Base-by-base conservation (phyloP, 2,113 vertebrate species). In the Callopanchax toddi region DNA sequence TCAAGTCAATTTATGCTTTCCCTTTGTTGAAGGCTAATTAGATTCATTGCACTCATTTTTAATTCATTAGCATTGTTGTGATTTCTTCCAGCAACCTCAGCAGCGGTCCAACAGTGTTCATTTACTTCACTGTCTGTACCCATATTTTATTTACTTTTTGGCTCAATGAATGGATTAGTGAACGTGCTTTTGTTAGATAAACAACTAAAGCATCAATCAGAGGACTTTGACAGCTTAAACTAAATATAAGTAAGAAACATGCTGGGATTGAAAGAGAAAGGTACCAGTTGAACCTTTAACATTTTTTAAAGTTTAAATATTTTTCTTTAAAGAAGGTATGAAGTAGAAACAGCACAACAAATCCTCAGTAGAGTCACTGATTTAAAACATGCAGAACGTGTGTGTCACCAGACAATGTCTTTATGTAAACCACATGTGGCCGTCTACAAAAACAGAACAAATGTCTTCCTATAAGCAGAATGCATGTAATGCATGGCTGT, bases 381-480 rank as follows among this genome's bases (percentile, higher is more conserved):
- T 34, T 51, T 23, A 23, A 22, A 34, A 67, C 44, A 42, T 60
- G 49, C 36, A 40, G 49, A 56, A 57, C 42, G 56, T 11, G 17
- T 40, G 23, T 25, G 15, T 60, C 11, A 25, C 9, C 15, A 26
- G 49, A 60, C 34, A 67, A 74, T 65, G 46, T 2, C 11, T 16
- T 76, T 52, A 60, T 44, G 63, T 55, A 84, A 84, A 67, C 59
- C 48, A 67, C 60, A 29, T 52, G 55, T 32, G 43, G 16, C 50
- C 40, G 50, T 52, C 40, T 64, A 12, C 54, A 69, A 76, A 69
- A 45, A 80, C 20, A 52, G 39, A 57, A 34, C 42, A 67, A 76
- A 72, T 60, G 70, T 63, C 36, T 42, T 48, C 45, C 56, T 71
- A 55, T 74, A 78, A 81, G 78, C 82, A 78, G 74, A 79, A 61